Evolutionary conservation across 1,140 invertebrate species (phyloP), one percentile per base, ranked within the genome.

Genomic region (Heterodera schachtii): DNA sequence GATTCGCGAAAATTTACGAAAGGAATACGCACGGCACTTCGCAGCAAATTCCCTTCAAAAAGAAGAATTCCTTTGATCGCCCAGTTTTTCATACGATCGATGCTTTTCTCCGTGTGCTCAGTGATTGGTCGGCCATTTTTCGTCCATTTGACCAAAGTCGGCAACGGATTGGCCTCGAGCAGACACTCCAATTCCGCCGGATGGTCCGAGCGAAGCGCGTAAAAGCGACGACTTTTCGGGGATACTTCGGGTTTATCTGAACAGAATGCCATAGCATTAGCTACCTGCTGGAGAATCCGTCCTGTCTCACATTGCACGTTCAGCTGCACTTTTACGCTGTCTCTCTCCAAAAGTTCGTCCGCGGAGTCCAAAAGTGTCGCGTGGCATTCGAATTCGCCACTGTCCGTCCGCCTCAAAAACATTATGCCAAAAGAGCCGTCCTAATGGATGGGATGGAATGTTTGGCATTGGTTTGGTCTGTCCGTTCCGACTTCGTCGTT

Each of bases 401-500:
- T 44, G 73, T 88, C 87, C 3, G 70, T 73, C 47, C 82, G 79
- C 47, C 80, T 71, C 41, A 89, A 81, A 8, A 81, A 75, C 60
- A 70, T 80, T 47, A 88, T 80, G 13, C 85, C 83, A 66, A 88
- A 88, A 19, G 87, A 86, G 46, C 87, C 87, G n/a, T 88, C 78
- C 87, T 89, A 75, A 73, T 31, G 31, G 31, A 31, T 31, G 31
- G 31, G 31, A 31, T 31, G 31, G 31, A 31, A 31, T 31, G 31
- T 31, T 31, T 31, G 31, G 31, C 31, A 31, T 31, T 31, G 31
- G 31, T 31, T 31, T 31, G 31, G 31, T 31, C n/a, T 31, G 31
- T 31, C 31, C 31, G 31, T 31, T 31, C 31, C 31, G 31, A 31
- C 31, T 31, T 31, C 31, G 31, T 31, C 31, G 31, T 85, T 46